Evolutionary conservation across 1,140 invertebrate genomes (phyloP).

Genomic region (Drosophila trapezifrons): DNA sequence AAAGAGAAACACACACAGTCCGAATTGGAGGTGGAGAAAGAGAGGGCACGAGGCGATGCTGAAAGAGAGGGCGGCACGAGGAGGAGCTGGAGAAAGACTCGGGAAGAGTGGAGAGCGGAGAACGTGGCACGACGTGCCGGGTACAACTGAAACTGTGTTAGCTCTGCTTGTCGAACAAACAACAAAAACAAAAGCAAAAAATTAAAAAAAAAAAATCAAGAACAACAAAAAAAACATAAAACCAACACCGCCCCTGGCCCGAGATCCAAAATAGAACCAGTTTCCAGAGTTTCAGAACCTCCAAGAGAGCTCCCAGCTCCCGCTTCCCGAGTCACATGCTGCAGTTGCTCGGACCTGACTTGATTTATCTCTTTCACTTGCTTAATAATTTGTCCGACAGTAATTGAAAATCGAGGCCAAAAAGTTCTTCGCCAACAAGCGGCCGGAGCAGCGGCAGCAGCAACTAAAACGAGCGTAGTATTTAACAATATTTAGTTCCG

Average conservation of each 20-base stretch:
- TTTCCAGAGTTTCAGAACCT: slow-evolving; percentile 39
- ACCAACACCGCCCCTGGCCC: slow-evolving; percentile 19
- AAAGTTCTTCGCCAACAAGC: slow-evolving; percentile 21
- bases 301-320: slow-evolving; percentile 13
- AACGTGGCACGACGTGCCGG: slow-evolving; percentile 41
- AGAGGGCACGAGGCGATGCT: slow-evolving; percentile 1
- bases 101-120: not conserved
- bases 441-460: slow-evolving; percentile 1
- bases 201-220: slow-evolving; percentile 8
- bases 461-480: slow-evolving; percentile 11
- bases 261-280: slow-evolving; percentile 50
- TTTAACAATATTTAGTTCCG: slow-evolving; percentile 36
- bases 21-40: slow-evolving; percentile 15
- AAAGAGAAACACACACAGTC: slow-evolving; percentile 34
- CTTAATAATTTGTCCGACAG: slow-evolving; percentile 37
- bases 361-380: slow-evolving; percentile 51
- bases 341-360: slow-evolving; percentile 46
- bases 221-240: slow-evolving; percentile 10
- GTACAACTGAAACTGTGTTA: slow-evolving; percentile 48
- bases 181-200: slow-evolving; percentile 33
- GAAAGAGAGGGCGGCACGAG: slow-evolving; percentile 9
- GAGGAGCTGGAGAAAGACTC: slow-evolving; percentile 5
- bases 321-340: slow-evolving; percentile 48
- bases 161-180: slow-evolving; percentile 38
- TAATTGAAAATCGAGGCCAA: slow-evolving; percentile 38